phyloP scores from a whole-genome alignment of 2,113 vertebrate genomes.

The Scortum barcoo region DNA sequence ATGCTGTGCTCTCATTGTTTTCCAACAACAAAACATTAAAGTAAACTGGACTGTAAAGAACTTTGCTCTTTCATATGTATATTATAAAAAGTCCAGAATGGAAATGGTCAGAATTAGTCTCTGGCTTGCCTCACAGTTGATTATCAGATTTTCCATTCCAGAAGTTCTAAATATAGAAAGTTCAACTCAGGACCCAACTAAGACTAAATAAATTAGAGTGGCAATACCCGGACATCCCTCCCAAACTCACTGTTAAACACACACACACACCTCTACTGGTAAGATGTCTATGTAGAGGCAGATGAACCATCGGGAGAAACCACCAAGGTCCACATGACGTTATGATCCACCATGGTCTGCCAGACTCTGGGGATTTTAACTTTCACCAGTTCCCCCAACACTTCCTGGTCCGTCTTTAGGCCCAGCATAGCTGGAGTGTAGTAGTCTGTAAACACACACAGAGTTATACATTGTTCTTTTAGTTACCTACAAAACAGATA shows the following conservation, averaged over 20 bases:
- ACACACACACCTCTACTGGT: conserved; percentile 90
- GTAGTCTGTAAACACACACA: conserved; percentile 85
- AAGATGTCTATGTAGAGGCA: conserved; percentile 95
- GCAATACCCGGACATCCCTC: too few species aligned
- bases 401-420: conserved; percentile 95
- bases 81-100: not conserved
- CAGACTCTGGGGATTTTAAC: conserved; percentile 90
- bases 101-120: not conserved
- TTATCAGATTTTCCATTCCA: not conserved
- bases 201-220: not conserved
- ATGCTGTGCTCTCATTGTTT: not conserved
- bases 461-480: not conserved
- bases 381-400: conserved; percentile 93
- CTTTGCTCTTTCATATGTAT: not conserved
- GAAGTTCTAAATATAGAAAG: not conserved
- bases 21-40: not conserved
- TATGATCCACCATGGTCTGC: conserved; percentile 88
- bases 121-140: not conserved
- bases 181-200: not conserved
- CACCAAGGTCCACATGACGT: conserved; percentile 93
- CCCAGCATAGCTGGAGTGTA: conserved; percentile 94
- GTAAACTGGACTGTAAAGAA: not conserved
- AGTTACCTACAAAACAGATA: not conserved
- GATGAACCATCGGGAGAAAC: conserved; percentile 97
- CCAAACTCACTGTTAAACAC: not conserved